Evolutionary conservation across 2,888 invertebrate species (phyloP).

Genomic region (Lissocephala sabroskyi): DNA sequence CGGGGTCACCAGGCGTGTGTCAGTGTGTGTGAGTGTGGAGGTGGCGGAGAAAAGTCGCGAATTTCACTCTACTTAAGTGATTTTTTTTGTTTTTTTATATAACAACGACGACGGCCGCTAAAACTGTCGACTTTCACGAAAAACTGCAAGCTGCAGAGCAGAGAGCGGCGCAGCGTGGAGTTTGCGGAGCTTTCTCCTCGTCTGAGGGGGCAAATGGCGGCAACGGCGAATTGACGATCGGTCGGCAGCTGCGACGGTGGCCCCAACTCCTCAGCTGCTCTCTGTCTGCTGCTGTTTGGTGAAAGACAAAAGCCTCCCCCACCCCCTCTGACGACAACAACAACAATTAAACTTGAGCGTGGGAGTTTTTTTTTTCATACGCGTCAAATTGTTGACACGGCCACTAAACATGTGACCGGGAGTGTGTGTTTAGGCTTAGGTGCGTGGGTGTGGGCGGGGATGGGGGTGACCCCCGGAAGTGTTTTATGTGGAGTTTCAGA

Average conservation of each 20-base stretch:
- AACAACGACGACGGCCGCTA: constrained; percentile 27
- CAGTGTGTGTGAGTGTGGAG: no score
- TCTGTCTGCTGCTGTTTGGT: constrained; percentile 18
- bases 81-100: constrained; percentile 58
- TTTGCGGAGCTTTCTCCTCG: constrained; percentile 57
- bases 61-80: constrained; percentile 62
- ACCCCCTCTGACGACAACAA: no score
- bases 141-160: constrained; percentile 57
- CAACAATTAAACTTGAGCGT: constrained; percentile 55
- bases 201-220: constrained; percentile 51
- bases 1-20: no score
- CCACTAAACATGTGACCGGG: constrained; percentile 12
- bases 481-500: constrained; percentile 14
- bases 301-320: constrained; percentile 30
- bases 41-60: constrained; percentile 2
- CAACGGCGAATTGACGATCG: constrained; percentile 34
- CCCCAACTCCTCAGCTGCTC: no score
- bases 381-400: constrained; percentile 54
- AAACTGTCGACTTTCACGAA: constrained; percentile 48
- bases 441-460: constrained; percentile 21
- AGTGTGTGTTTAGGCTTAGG: constrained; percentile 2
- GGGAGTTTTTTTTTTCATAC: constrained; percentile 61
- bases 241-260: constrained; percentile 21
- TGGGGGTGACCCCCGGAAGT: no score
- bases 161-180: constrained; percentile 7